Evolutionary conservation across 2,888 invertebrate species (phyloP).

Genomic region (Tiliacea aurago): DNA sequence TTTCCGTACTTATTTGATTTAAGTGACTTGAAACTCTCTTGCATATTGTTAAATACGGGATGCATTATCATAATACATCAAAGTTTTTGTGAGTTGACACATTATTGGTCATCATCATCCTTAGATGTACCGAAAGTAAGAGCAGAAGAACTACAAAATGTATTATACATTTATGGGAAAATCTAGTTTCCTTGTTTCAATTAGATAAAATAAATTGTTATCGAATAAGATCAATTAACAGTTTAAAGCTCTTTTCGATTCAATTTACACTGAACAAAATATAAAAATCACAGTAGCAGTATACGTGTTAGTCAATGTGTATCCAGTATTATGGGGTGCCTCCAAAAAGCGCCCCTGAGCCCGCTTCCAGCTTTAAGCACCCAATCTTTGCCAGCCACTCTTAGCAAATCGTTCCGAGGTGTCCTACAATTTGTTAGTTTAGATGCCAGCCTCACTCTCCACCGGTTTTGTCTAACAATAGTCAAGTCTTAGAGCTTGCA

Average conservation of each 20-base stretch:
- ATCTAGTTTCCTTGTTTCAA: not conserved
- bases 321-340: slow-evolving; percentile 20
- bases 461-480: slow-evolving; percentile 46
- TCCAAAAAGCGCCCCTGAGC: slow-evolving; percentile 37
- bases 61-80: no score
- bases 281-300: slow-evolving; percentile 9
- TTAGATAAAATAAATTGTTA: not conserved
- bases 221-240: not conserved
- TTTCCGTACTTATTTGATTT: no score
- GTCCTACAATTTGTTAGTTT: slow-evolving; percentile 47
- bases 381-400: slow-evolving; percentile 57
- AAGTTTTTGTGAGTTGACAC: no score
- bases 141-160: not conserved
- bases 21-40: no score
- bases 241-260: not conserved
- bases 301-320: slow-evolving; percentile 21
- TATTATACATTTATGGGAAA: not conserved
- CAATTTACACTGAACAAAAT: slow-evolving; percentile 10
- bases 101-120: no score
- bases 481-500: slow-evolving; percentile 20
- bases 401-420: slow-evolving; percentile 43
- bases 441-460: slow-evolving; percentile 38
- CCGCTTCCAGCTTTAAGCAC: slow-evolving; percentile 48
- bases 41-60: no score
- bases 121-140: not conserved